A percentile compares a stretch with the other conserved stretches of the same genome.
Evolutionary conservation across 2,888 invertebrate genomes (phyloP).

Genomic region (Tridacna crocea): DNA sequence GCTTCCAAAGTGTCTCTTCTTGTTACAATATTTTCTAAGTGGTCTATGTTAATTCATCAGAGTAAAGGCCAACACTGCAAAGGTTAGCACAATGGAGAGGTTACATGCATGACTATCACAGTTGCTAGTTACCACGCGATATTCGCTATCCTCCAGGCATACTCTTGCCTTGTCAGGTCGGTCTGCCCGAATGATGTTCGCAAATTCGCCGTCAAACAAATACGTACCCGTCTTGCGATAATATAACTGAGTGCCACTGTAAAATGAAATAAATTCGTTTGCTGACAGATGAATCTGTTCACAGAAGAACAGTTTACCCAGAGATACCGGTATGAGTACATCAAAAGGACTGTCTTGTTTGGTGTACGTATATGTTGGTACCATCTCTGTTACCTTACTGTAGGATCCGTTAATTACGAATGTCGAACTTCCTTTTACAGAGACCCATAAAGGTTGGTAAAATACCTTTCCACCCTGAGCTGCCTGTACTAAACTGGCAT

Average conservation of each 20-base stretch:
- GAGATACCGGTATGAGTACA: neutral
- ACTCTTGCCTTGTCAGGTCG: neutral
- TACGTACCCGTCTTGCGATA: conserved; percentile 2
- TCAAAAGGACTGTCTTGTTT: neutral
- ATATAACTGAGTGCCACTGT: conserved; percentile 1
- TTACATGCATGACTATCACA: too few relatives aligned
- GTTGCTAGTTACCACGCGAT: neutral
- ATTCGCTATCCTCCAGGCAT: conserved; percentile 13
- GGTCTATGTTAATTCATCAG: too few relatives aligned
- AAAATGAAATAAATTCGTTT: conserved; percentile 4
- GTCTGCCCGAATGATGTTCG: neutral
- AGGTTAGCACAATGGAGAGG: too few relatives aligned
- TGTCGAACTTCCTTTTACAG: neutral
- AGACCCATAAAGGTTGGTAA: neutral
- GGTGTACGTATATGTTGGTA: neutral
- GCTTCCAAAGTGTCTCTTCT: too few relatives aligned
- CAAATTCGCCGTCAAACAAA: conserved; percentile 8
- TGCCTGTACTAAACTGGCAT: neutral
- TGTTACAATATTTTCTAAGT: too few relatives aligned
- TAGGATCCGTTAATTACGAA: neutral
- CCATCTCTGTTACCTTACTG: neutral
- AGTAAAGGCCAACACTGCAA: too few relatives aligned
- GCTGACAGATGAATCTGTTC: neutral
- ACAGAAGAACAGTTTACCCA: conserved; percentile 12
- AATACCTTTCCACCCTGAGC: neutral